Conservation (phyloP, 2,888 invertebrate species). For the Deilephila elpenor region DNA sequence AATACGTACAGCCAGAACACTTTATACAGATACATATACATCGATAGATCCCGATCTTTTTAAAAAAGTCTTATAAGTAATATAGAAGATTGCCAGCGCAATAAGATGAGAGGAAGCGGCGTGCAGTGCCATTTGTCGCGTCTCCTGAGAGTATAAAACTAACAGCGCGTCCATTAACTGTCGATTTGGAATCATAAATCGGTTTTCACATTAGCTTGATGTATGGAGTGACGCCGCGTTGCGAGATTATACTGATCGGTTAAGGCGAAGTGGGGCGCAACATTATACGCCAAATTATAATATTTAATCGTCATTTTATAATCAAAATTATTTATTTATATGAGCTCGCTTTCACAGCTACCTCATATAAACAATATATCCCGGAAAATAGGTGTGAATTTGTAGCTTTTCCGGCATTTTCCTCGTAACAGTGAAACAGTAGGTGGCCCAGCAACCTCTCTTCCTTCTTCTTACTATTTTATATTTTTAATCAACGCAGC, state of each 20-base stretch:
- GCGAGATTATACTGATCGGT: conserved; percentile 26
- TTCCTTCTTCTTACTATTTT: no score
- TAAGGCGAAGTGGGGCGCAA: conserved; percentile 2
- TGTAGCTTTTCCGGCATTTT: no score
- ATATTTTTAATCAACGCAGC: no score
- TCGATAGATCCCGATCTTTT: no score
- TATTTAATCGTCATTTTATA: background rate
- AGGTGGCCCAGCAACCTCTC: no score
- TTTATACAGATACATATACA: no score
- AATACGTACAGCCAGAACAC: no score
- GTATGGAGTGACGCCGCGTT: conserved; percentile 63
- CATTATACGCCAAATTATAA: background rate
- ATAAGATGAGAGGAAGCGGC: conserved; percentile 14
- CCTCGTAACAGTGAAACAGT: no score
- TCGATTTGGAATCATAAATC: conserved; percentile 69
- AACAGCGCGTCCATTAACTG: conserved; percentile 64
- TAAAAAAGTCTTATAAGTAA: background rate
- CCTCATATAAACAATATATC: no score
- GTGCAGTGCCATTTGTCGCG: conserved; percentile 43
- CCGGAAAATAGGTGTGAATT: no score
- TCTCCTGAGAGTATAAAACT: conserved; percentile 51
- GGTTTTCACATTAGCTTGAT: conserved; percentile 74
- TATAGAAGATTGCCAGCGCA: background rate
- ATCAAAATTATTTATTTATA: background rate
- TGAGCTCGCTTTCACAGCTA: no score